Evolutionary conservation across 1,140 invertebrate genomes (phyloP).

Genomic region (Pomacea maculata): DNA sequence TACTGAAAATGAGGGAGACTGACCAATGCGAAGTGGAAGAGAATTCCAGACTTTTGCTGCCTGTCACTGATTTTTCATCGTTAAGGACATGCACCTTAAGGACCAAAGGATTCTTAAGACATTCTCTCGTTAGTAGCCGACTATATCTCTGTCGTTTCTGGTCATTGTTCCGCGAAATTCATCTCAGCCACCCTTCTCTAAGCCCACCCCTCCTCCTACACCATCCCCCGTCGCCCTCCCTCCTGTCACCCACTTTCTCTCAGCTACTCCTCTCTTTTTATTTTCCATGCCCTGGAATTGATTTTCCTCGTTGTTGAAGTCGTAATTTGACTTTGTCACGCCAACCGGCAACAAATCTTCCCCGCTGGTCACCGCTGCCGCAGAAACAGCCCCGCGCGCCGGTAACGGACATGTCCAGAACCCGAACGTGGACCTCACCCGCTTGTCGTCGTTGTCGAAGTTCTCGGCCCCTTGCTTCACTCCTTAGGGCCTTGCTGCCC

Average conservation of each 20-base stretch:
- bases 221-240: neutral
- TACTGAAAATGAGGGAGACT: no score
- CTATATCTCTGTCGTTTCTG: neutral
- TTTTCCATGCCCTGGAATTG: conserved; percentile 21
- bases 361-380: neutral
- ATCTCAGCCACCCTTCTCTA: neutral
- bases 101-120: no score
- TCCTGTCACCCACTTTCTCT: neutral
- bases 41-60: neutral
- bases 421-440: no score
- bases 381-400: no score
- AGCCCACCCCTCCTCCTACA: neutral
- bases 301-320: conserved; percentile 14
- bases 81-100: no score
- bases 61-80: neutral
- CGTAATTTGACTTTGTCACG: conserved; percentile 25
- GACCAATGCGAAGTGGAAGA: no score
- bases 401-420: no score
- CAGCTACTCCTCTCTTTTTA: conserved; percentile 2
- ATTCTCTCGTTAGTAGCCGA: no score
- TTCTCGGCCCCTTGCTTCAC: no score
- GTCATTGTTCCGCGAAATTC: neutral
- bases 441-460: no score
- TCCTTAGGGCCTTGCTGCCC: no score
- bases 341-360: conserved; percentile 19